Evolutionary conservation across 2,113 vertebrate genomes (phyloP).

Genomic region (Bambusicola thoracicus): DNA sequence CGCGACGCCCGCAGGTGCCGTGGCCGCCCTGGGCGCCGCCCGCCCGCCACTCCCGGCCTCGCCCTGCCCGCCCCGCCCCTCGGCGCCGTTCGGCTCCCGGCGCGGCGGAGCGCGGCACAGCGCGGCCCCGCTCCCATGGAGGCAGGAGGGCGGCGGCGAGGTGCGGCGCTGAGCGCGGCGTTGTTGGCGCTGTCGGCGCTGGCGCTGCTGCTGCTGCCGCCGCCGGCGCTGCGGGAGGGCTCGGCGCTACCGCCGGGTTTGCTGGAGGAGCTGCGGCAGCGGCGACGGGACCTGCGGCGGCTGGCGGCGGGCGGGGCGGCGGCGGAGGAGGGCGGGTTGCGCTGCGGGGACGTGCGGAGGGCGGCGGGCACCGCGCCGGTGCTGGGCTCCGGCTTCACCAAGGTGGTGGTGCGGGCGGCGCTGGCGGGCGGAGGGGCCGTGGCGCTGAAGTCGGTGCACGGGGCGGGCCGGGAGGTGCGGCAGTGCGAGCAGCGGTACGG

Average conservation of each 20-base stretch:
- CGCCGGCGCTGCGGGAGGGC: not conserved
- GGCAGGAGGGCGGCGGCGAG: not conserved
- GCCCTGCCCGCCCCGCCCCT: not conserved
- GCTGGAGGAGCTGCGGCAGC: not conserved
- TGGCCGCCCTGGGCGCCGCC: not conserved
- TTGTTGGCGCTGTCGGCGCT: not conserved
- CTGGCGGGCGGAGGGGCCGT: constrained; percentile 64
- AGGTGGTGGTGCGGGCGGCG: constrained; percentile 74
- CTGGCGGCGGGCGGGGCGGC: not conserved
- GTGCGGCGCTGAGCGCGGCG: not conserved
- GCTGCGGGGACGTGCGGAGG: constrained; percentile 78
- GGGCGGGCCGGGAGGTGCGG: constrained; percentile 84
- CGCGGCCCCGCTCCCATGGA: not conserved
- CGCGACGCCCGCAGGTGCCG: not conserved
- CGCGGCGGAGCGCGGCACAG: not conserved
- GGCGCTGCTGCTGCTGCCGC: not conserved
- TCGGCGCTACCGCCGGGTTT: not conserved
- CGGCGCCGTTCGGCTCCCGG: not conserved
- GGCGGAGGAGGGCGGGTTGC: not conserved
- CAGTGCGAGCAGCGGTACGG: constrained; percentile 82
- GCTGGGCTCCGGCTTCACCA: constrained; percentile 83
- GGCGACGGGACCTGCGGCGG: not conserved
- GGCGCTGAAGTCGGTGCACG: constrained; percentile 83
- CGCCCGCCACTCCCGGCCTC: not conserved
- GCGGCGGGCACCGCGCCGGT: constrained; percentile 67